Evolutionary conservation across 1,140 invertebrate genomes (phyloP).

Genomic region (Drosophila carrolli): DNA sequence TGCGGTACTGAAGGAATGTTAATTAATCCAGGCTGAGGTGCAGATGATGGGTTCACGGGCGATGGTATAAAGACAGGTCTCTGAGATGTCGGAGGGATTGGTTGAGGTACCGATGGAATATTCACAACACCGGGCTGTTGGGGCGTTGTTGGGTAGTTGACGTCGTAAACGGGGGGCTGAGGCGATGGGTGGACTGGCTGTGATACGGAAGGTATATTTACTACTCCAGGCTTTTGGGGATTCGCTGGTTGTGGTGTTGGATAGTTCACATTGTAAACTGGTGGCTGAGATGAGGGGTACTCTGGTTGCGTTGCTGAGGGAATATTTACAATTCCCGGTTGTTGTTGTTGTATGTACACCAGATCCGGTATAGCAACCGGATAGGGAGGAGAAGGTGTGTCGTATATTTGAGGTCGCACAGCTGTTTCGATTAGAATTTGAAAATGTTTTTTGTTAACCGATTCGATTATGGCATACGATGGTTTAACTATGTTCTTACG

Average conservation of each 20-base stretch:
- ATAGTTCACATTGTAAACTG: slow-evolving; percentile 22
- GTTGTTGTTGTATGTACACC: slow-evolving; percentile 32
- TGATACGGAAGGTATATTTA: slow-evolving; percentile 56
- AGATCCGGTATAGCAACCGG: slow-evolving; percentile 62
- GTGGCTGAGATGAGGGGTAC: slow-evolving; percentile 5
- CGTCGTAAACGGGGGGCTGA: slow-evolving; percentile 33
- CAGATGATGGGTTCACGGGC: not conserved
- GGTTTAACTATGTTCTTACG: slow-evolving; percentile 56
- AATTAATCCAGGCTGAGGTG: slow-evolving; percentile 88
- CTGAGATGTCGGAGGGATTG: slow-evolving; percentile 23
- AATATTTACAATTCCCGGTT: slow-evolving; percentile 89
- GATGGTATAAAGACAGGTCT: slow-evolving; percentile 12
- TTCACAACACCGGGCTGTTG: slow-evolving; percentile 33
- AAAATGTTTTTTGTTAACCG: slow-evolving; percentile 18
- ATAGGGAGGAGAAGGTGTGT: slow-evolving; percentile 65
- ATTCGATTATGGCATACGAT: not conserved
- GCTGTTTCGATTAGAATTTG: not conserved
- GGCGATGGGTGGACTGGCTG: slow-evolving; percentile 27
- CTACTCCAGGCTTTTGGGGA: slow-evolving; percentile 13
- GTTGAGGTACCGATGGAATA: slow-evolving; percentile 36
- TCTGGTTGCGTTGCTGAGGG: slow-evolving; percentile 33
- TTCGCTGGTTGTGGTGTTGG: slow-evolving; percentile 10
- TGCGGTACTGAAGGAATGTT: slow-evolving; percentile 57
- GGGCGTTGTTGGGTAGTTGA: slow-evolving; percentile 28
- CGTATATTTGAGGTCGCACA: slow-evolving; percentile 45